Base-by-base conservation (phyloP, 2,888 invertebrate genomes). In the Euzetes globulus region DNA sequence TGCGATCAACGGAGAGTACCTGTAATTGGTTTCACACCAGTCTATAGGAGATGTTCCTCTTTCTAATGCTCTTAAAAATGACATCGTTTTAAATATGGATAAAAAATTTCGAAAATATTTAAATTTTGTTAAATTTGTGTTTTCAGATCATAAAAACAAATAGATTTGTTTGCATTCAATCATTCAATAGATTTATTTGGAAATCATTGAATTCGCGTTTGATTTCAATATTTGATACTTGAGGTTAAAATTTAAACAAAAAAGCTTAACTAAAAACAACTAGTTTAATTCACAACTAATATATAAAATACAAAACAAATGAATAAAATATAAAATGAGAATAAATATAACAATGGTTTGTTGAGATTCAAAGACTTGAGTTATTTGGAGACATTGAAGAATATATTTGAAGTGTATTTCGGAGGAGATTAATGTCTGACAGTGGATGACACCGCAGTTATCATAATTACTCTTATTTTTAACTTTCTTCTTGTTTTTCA, bases 1-100 rank as follows among this genome's bases (percentile, higher is more conserved):
- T 15, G 79, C 77, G 60, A 77, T 79, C 6, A 78, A 58, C 25
- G 79, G 78, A 13, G 79, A 77, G 45, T 77, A 72, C 11, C 76
- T 47, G 47, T 78, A 78, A 47, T 79, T 80, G 81, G 80, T 78
- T 75, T 77, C 77, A 55, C 77, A 78, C 78, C 77, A 78, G 68
- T 78, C 78, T n/a, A 78, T 75, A n/a, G 75, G 76, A 17, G 77
- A 77, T 19, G 78, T 77, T 9, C 77, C 77, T 27, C 78, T 60
- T 15, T 74, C 74, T 41, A 74, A 33, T 17, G 37, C 71, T 25
- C 70, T 55, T n/a, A 74, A 13, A 1, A 74, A 29, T 29, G 74
- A 74, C 68, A 68, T 68, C 41, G 15, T 33, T 25, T 33, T 17
- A 55, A 3, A 22, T 27, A 58, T 15, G 9, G 22, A 58, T 25